Conservation (phyloP, 2,888 invertebrate species). For the Vesta saturnalis region DNA sequence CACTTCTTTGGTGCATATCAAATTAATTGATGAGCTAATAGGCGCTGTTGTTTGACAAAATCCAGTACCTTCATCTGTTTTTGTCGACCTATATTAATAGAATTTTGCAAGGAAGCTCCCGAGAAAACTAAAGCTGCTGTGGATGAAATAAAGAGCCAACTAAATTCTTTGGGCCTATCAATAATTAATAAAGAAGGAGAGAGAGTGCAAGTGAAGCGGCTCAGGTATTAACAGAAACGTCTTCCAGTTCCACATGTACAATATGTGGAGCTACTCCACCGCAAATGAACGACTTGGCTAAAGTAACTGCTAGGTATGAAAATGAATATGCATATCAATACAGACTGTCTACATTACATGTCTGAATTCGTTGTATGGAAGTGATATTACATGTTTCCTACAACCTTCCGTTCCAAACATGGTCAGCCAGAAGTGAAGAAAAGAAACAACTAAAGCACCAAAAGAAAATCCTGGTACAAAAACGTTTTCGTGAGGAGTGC, state of each 20-base stretch:
- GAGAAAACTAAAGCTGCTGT: too few relatives aligned
- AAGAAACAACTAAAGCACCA: not conserved
- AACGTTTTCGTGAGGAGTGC: not conserved
- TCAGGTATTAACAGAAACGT: not conserved
- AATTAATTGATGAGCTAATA: too few relatives aligned
- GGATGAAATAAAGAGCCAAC: too few relatives aligned
- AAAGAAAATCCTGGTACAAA: not conserved
- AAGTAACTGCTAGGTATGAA: not conserved
- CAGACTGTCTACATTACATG: not conserved
- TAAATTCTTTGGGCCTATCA: too few relatives aligned
- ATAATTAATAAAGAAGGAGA: slow-evolving; percentile 21
- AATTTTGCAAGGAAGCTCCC: too few relatives aligned
- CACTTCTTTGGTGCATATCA: too few relatives aligned
- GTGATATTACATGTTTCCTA: too few relatives aligned
- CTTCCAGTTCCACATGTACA: not conserved
- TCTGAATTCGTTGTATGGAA: not conserved
- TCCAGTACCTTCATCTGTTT: too few relatives aligned
- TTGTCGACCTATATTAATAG: too few relatives aligned
- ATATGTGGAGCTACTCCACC: not conserved
- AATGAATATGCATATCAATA: not conserved
- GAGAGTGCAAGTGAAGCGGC: not conserved
- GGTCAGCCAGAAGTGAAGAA: not conserved
- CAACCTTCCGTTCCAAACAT: too few relatives aligned
- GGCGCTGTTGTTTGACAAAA: too few relatives aligned
- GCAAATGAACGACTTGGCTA: not conserved